These are phyloP conservation scores for Gila robusta DNA, from an alignment of 2,797 vertebrate species.

Conservation along the genomic window DNA sequence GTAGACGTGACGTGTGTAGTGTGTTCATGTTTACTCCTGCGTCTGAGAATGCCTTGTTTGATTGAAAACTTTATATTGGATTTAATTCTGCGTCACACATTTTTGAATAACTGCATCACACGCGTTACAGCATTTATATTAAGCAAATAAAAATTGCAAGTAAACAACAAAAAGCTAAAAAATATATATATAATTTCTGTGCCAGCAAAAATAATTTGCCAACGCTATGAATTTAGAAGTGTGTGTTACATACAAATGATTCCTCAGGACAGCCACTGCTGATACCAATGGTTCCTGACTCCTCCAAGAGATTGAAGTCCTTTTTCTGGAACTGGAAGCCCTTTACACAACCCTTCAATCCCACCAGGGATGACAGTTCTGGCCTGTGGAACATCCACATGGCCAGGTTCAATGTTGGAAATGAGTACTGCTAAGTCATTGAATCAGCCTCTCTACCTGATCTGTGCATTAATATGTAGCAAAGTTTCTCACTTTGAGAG, in stretches of 20 bases:
- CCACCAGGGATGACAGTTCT: constrained; percentile 82
- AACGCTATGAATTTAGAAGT: background rate
- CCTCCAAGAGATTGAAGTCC: constrained; percentile 95
- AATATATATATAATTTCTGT: too few relatives aligned
- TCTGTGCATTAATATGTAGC: background rate
- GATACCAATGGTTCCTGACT: constrained; percentile 93
- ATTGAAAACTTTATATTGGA: background rate
- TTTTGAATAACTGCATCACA: background rate
- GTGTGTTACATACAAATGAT: constrained; percentile 85
- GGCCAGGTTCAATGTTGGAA: background rate
- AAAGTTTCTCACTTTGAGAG: constrained; percentile 81
- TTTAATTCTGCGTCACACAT: background rate
- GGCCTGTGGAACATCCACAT: constrained; percentile 68
- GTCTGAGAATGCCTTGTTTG: background rate
- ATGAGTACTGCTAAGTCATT: background rate
- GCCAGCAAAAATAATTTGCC: background rate
- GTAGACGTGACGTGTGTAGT: background rate
- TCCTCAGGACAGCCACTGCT: constrained; percentile 97
- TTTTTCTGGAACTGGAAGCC: constrained; percentile 99
- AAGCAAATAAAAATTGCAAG: background rate
- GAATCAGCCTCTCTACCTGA: background rate
- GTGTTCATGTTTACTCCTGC: background rate
- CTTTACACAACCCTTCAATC: constrained; percentile 94
- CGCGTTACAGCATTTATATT: background rate
- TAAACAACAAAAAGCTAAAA: too few relatives aligned